Percentiles rank a stretch among this genome's conserved stretches.
Conservation (phyloP, 2,797 vertebrate species). For the Gallinago nigripennis region DNA sequence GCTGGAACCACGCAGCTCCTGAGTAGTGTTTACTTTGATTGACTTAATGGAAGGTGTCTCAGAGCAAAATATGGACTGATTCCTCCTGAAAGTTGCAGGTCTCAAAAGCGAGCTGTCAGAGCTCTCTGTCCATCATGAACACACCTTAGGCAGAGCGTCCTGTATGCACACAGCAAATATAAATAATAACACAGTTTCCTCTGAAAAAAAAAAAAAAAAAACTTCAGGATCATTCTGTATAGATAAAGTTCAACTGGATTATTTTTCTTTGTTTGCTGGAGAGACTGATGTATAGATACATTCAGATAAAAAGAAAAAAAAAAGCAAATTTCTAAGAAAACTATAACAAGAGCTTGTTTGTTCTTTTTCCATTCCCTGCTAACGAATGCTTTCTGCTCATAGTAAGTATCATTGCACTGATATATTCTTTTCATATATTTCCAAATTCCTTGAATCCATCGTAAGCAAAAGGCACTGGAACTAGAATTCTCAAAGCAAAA, state of each 20-base stretch:
- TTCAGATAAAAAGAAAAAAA: neutral
- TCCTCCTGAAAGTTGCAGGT: neutral
- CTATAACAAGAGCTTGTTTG: neutral
- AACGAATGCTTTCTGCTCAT: neutral
- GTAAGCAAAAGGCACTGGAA: slow-evolving; percentile 2
- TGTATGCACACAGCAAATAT: neutral
- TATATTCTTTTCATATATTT: slow-evolving; percentile 46
- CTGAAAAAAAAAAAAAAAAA: too few species aligned
- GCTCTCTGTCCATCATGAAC: neutral
- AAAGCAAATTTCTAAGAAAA: neutral
- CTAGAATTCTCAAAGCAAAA: slow-evolving; percentile 31
- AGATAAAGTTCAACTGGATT: neutral
- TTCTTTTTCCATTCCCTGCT: neutral
- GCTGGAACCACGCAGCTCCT: neutral
- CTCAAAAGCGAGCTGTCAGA: neutral
- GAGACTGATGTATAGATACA: neutral
- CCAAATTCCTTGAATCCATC: neutral
- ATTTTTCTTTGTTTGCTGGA: neutral
- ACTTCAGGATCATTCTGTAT: neutral
- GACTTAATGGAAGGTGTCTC: slow-evolving; percentile 11
- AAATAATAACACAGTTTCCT: neutral
- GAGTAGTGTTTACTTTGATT: neutral
- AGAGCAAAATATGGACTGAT: neutral
- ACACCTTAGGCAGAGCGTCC: neutral
- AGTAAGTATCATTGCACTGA: neutral